phyloP scores from a whole-genome alignment of 2,113 vertebrate species.

The Ceratotherium simum region DNA sequence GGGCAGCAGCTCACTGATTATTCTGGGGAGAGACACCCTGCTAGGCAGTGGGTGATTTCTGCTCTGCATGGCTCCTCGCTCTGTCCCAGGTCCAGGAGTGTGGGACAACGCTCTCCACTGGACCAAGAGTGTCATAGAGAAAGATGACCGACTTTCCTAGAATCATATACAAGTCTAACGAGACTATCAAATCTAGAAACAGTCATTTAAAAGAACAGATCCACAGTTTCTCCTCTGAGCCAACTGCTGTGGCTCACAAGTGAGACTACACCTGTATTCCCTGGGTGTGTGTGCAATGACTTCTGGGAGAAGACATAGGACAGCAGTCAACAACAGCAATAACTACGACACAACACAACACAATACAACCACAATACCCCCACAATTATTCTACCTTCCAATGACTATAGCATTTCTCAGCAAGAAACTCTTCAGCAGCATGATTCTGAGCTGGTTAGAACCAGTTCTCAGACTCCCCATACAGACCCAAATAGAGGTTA shows the following conservation, averaged over 20 bases:
- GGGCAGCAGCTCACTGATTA: background rate
- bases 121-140: background rate
- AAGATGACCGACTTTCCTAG: background rate
- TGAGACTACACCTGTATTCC: background rate
- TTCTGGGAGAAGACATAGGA: background rate
- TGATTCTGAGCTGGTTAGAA: background rate
- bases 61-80: background rate
- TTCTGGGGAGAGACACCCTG: too few relatives aligned
- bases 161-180: background rate
- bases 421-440: background rate
- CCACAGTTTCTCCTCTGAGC: background rate
- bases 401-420: background rate
- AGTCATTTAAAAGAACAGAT: background rate
- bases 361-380: too few relatives aligned
- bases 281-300: too few relatives aligned
- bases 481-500: too few relatives aligned
- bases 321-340: background rate
- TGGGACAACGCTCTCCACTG: background rate
- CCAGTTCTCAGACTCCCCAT: too few relatives aligned
- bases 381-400: background rate
- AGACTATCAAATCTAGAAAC: background rate
- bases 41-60: background rate
- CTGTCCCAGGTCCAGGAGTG: background rate
- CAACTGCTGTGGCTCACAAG: background rate
- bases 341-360: background rate